A percentile compares a stretch with the other conserved stretches of the same genome.
Evolutionary conservation across 2,888 invertebrate species (phyloP).

Genomic region (Pimpla rufipes): DNA sequence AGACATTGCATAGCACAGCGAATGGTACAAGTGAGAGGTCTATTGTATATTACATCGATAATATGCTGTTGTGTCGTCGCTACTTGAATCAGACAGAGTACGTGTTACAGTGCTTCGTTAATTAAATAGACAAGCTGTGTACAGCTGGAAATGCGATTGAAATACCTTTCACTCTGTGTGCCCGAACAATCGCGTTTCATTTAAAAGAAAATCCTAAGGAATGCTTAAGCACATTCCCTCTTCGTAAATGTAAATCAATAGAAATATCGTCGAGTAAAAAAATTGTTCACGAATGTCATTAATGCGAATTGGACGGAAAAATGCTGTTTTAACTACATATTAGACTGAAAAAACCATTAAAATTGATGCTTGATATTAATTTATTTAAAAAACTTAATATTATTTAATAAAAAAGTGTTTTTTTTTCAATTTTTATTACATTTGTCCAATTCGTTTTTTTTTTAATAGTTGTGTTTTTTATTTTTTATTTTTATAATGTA

Average conservation of each 20-base stretch:
- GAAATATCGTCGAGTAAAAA: neutral
- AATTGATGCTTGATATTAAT: neutral
- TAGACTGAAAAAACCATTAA: neutral
- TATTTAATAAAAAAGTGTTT: no score
- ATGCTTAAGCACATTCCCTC: neutral
- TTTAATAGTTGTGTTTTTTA: neutral
- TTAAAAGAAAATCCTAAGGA: slow-evolving; percentile 18
- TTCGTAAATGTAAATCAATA: neutral
- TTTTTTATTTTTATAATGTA: neutral
- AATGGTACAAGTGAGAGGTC: slow-evolving; percentile 43
- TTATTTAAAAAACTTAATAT: neutral
- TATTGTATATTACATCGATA: slow-evolving; percentile 50
- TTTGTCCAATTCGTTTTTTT: neutral
- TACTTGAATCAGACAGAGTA: slow-evolving; percentile 40
- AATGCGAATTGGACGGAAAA: no score
- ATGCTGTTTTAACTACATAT: neutral
- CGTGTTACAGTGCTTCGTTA: slow-evolving; percentile 54
- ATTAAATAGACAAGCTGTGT: slow-evolving; percentile 48
- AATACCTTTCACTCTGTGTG: slow-evolving; percentile 34
- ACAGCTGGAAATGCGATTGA: slow-evolving; percentile 24
- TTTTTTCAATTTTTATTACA: neutral
- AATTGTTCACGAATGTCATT: no score
- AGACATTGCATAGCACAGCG: slow-evolving; percentile 67
- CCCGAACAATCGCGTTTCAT: slow-evolving; percentile 27
- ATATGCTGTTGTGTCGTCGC: slow-evolving; percentile 39